Evolutionary conservation across 2,888 invertebrate species (phyloP), one percentile per base, ranked within the genome.

Genomic region (Dasysyrphus albostriatus): DNA sequence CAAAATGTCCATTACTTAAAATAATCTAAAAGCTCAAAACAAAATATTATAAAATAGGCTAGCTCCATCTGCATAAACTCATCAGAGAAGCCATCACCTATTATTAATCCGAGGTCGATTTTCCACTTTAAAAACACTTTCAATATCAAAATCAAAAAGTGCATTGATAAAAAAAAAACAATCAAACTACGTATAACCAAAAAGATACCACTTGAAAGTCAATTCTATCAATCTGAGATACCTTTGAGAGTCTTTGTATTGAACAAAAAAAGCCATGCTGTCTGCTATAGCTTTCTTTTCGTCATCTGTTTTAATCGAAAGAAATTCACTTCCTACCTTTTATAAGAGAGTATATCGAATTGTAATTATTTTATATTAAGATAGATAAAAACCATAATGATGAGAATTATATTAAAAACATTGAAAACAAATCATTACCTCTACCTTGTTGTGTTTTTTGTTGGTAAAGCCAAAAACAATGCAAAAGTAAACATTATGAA

Each of bases 321-420:
- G 49, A 59, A 72, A 81, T 51, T 56, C 72, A 76, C 76, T 69
- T 72, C 51, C 56, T 34, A 29, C 3, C 32, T 56, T 79, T 79
- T 58, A 70, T 29, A 5, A 58, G 47, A 65, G 24, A 59, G 42
- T 42, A 42, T 14, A 72, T 75, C 70, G 65, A 77, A 87, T 87
- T 82, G 56, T 75, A 74, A 82, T 87, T 82, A 9, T 87, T 87
- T 78, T 83, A 83, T 87, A 79, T 83, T 69, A 82, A 85, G 73
- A 77, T 82, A n/a, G n/a, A n/a, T 49, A 37, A 49, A 12, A 34
- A 72, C 54, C 58, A 32, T 58, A 19, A 16, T 12, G 19, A 51
- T 10, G 58, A 79, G 75, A 75, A 54, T 79, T 44, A 42, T 29
- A 32, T 32, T 29, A 51, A 51, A 34, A 67, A 47, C 9, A n/a